Conservation (phyloP, 2,888 invertebrate genomes). For the Bruchidius siliquastri region DNA sequence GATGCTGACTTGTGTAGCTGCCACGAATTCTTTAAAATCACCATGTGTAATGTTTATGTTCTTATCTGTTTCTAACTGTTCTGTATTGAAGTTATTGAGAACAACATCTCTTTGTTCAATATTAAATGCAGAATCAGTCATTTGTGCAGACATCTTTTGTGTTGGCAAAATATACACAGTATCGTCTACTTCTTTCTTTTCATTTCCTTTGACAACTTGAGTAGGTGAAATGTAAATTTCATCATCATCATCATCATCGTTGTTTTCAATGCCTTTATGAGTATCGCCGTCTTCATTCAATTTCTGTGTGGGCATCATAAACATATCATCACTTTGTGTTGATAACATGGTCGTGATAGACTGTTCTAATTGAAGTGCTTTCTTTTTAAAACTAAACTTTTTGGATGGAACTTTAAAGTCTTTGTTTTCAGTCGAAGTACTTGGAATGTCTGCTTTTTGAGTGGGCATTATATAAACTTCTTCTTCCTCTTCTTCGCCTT, state of each 20-base stretch:
- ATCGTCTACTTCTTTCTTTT: slow-evolving; percentile 6
- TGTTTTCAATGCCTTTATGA: neutral
- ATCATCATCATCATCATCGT: slow-evolving; percentile 2
- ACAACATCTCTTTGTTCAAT: neutral
- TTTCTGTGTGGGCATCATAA: slow-evolving; percentile 17
- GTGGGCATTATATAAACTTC: slow-evolving; percentile 21
- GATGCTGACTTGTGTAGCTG: slow-evolving; percentile 3
- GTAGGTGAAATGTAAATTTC: slow-evolving; percentile 15
- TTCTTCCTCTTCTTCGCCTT: slow-evolving; percentile 6
- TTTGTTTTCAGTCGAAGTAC: slow-evolving; percentile 1
- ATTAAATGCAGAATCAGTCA: neutral
- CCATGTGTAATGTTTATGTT: no score
- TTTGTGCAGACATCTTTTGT: slow-evolving; percentile 1
- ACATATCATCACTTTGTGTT: slow-evolving; percentile 14
- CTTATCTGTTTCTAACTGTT: no score
- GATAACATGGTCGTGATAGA: slow-evolving; percentile 14
- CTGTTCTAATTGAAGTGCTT: slow-evolving; percentile 11
- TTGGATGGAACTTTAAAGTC: slow-evolving; percentile 12
- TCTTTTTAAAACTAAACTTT: slow-evolving; percentile 19
- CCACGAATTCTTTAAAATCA: neutral
- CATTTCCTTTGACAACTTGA: slow-evolving; percentile 5
- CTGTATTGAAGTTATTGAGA: no score
- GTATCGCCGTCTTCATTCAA: neutral
- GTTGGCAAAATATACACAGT: slow-evolving; percentile 2
- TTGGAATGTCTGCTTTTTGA: slow-evolving; percentile 14